Conservation (phyloP, 2,888 invertebrate genomes). For the Stenotaenia linearis region DNA sequence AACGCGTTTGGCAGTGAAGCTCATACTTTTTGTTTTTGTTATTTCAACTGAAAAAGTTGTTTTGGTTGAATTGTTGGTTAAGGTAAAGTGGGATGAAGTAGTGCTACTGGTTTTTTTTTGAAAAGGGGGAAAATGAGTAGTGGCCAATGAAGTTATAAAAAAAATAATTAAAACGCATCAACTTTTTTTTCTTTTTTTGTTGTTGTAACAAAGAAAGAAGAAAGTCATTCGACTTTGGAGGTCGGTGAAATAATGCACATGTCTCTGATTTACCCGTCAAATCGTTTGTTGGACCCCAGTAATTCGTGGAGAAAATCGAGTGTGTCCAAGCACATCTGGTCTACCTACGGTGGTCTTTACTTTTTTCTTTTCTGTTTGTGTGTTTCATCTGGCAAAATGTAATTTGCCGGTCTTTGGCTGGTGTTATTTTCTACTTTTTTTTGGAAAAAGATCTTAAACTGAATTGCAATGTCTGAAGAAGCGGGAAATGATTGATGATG, state of each 20-base stretch:
- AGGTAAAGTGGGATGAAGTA: background rate
- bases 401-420: background rate
- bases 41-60: background rate
- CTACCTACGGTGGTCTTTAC: background rate
- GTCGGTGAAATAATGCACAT: background rate
- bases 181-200: background rate
- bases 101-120: background rate
- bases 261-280: background rate
- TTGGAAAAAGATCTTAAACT: background rate
- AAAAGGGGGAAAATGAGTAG: too few relatives aligned
- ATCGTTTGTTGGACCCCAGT: background rate
- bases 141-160: too few relatives aligned
- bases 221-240: background rate
- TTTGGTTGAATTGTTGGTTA: background rate
- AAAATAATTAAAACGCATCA: background rate
- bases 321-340: slow-evolving; percentile 1
- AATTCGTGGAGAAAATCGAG: background rate
- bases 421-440: background rate
- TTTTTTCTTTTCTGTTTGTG: background rate
- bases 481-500: background rate
- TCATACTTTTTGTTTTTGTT: background rate
- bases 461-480: background rate
- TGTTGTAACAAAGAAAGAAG: background rate
- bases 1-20: background rate
- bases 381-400: background rate